Conservation (phyloP, 2,888 invertebrate species). For the Meloe dianella region DNA sequence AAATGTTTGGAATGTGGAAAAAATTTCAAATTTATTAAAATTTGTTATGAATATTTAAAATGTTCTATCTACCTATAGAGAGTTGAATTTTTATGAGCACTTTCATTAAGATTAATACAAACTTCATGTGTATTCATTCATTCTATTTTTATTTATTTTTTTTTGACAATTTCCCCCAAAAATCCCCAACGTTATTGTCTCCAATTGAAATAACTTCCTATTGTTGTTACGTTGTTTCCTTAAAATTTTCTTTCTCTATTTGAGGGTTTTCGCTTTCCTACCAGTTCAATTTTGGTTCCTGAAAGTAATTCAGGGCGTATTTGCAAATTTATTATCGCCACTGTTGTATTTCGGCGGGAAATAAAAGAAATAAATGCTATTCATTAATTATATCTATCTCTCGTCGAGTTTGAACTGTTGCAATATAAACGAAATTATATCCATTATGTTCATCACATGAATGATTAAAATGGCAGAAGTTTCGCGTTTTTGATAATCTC, state of each 20-base stretch:
- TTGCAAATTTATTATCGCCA: constrained; percentile 20
- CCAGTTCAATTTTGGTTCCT: background rate
- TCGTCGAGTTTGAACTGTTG: background rate
- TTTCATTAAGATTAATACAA: background rate
- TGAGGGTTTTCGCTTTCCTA: background rate
- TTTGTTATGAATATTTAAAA: background rate
- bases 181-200: background rate
- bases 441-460: constrained; percentile 9
- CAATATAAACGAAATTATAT: constrained; percentile 13
- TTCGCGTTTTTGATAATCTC: background rate
- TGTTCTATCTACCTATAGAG: background rate
- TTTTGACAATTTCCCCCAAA: background rate
- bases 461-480: constrained; percentile 17
- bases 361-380: constrained; percentile 28
- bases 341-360: constrained; percentile 18
- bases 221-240: background rate
- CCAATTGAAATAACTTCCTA: background rate
- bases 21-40: background rate
- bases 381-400: constrained; percentile 24
- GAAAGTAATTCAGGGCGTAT: constrained; percentile 1
- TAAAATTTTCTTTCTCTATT: background rate
- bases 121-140: background rate
- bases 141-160: too few species aligned
- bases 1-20: background rate
- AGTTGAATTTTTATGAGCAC: background rate